Base-by-base conservation (phyloP, 1,140 invertebrate genomes). In the Anastrepha obliqua region DNA sequence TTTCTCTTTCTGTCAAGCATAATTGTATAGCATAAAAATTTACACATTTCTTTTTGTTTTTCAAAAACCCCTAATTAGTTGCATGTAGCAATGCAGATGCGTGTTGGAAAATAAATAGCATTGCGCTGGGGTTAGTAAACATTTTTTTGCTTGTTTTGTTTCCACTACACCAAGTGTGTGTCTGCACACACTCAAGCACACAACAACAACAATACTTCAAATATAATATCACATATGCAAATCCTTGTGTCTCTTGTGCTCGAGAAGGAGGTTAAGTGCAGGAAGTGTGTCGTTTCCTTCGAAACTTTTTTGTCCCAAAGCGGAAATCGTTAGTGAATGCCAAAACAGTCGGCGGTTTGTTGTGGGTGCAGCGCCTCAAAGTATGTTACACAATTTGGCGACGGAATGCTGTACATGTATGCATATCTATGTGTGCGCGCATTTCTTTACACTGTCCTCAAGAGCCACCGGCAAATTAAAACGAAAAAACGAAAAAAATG, bases 371-470 rank as follows among this genome's bases (percentile, higher is more conserved):
- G 47, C 74, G 74, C 74, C 74, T 81, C n/a, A 58, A 81, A 81
- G 74, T 81, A 81, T 81, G 51, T 81, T 81, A 81, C 74, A 81
- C 74, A 81, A 81, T 81, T 81, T 81, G 74, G 44, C 74, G 74
- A 81, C 74, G 11, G 74, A 9, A 42, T 74, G 70, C 39, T 74
- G 2, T 8, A 17, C 7, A 4, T 55, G 9, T n/a, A 55, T 5
- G 55, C 20, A 55, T 42, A 58, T 1, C 3, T 39, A 15, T 13
- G 1, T 20, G 20, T 39, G 39, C 0, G 62, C 29, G 39, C 7
- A 67, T 44, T 55, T 20, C 9, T 42, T 8, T 29, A 29, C 64
- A 67, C 65, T 0, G 65, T 39, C 6, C 7, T 44, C 15, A 15
- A 74, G 42, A 2, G 67, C 42, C 67, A 15, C 4, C n/a, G 20